These are phyloP conservation scores for Girardinichthys multiradiatus DNA, from an alignment of 2,113 vertebrate species.

Conservation along the genomic window DNA sequence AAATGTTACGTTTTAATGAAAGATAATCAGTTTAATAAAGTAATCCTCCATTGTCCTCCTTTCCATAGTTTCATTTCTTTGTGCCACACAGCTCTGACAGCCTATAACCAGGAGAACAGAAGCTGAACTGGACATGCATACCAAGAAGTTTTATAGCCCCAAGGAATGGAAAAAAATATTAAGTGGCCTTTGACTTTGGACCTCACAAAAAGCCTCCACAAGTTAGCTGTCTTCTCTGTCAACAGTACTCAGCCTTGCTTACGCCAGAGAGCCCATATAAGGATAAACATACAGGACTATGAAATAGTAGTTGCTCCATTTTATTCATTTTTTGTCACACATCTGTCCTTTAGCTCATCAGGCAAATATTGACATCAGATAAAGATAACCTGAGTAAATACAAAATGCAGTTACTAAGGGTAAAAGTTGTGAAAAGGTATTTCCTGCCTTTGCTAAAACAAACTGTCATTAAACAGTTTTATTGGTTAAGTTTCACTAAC, in stretches of 20 bases:
- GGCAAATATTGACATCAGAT: background rate
- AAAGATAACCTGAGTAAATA: background rate
- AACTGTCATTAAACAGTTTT: background rate
- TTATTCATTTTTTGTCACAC: background rate
- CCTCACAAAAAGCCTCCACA: constrained; percentile 69
- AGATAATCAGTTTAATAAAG: background rate
- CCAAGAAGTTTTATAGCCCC: constrained; percentile 72
- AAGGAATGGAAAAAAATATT: constrained; percentile 79
- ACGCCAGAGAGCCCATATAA: constrained; percentile 76
- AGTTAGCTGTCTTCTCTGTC: constrained; percentile 55
- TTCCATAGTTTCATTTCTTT: constrained; percentile 26
- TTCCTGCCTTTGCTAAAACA: background rate
- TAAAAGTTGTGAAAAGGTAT: background rate
- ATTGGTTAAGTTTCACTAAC: background rate
- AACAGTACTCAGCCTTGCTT: constrained; percentile 39
- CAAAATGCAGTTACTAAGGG: background rate
- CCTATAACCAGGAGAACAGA: constrained; percentile 55
- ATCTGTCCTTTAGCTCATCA: background rate
- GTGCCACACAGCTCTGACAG: constrained; percentile 21
- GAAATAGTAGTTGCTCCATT: background rate
- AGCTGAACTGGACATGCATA: constrained; percentile 68
- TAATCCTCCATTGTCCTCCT: constrained; percentile 35
- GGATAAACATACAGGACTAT: constrained; percentile 43
- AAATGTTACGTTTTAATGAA: background rate
- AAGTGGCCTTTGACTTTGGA: constrained; percentile 57